phyloP scores from a whole-genome alignment of 2,888 invertebrate genomes.

The Neoaliturus tenellus region DNA sequence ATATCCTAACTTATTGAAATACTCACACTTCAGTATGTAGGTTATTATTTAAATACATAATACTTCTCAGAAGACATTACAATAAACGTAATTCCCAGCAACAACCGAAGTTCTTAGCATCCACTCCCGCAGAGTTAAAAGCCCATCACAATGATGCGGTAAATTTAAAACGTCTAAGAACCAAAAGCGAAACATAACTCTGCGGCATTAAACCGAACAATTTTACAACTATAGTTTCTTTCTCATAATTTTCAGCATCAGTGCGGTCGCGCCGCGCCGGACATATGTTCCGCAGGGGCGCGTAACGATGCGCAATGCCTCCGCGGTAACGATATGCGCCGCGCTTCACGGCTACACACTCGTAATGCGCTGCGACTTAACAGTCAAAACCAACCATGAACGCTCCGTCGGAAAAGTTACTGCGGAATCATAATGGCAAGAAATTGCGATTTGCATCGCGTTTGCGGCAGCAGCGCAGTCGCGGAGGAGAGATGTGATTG shows the following conservation, averaged over 20 bases:
- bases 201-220: neutral
- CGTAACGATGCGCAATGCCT: neutral
- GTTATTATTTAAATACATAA: too few relatives aligned
- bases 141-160: neutral
- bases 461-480: conserved; percentile 6
- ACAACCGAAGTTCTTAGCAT: too few relatives aligned
- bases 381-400: conserved; percentile 12
- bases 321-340: conserved; percentile 9
- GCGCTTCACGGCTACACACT: neutral
- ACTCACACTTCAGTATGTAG: too few relatives aligned
- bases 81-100: too few relatives aligned
- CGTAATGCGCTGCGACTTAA: neutral
- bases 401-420: conserved; percentile 8
- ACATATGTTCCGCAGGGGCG: neutral
- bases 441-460: conserved; percentile 45
- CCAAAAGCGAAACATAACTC: neutral
- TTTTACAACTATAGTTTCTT: neutral
- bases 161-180: neutral
- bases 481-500: neutral
- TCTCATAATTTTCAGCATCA: neutral
- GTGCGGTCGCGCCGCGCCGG: neutral
- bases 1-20: too few relatives aligned
- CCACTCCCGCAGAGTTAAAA: neutral
- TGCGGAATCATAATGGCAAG: conserved; percentile 45
- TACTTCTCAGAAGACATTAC: too few relatives aligned